Evolutionary conservation across 1,140 invertebrate genomes (phyloP).

Genomic region (Bombus sylvicola): DNA sequence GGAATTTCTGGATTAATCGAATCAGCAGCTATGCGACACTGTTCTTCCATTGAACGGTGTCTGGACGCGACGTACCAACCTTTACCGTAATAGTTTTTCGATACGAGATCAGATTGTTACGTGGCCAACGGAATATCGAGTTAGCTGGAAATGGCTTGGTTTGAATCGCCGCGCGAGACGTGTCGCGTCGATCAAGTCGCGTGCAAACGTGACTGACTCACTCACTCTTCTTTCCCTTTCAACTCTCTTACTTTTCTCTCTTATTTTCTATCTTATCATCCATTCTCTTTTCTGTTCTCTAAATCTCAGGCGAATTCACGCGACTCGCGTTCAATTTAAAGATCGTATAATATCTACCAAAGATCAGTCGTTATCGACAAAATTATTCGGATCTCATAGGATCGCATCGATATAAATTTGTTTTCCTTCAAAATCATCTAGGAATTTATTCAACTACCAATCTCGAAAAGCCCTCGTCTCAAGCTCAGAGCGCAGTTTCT

Average conservation of each 20-base stretch:
- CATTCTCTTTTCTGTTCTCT: neutral
- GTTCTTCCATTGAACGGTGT: neutral
- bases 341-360: too few relatives aligned
- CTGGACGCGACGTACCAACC: slow-evolving; percentile 2
- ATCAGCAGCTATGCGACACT: neutral
- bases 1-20: neutral
- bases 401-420: too few relatives aligned
- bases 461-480: too few relatives aligned
- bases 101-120: slow-evolving; percentile 40
- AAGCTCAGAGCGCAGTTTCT: too few relatives aligned
- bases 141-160: slow-evolving; percentile 21
- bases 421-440: too few relatives aligned
- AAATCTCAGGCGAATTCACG: neutral
- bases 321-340: neutral
- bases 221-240: too few relatives aligned
- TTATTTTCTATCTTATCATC: neutral
- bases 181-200: slow-evolving; percentile 28
- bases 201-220: slow-evolving; percentile 17
- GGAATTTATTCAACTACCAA: too few relatives aligned
- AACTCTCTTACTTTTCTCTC: too few relatives aligned
- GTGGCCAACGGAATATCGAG: slow-evolving; percentile 37
- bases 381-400: too few relatives aligned
- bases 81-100: slow-evolving; percentile 43
- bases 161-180: neutral
- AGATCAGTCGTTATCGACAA: too few relatives aligned